Conservation (phyloP, 2,888 invertebrate genomes). For the Hirtodrosophila trivittata region DNA sequence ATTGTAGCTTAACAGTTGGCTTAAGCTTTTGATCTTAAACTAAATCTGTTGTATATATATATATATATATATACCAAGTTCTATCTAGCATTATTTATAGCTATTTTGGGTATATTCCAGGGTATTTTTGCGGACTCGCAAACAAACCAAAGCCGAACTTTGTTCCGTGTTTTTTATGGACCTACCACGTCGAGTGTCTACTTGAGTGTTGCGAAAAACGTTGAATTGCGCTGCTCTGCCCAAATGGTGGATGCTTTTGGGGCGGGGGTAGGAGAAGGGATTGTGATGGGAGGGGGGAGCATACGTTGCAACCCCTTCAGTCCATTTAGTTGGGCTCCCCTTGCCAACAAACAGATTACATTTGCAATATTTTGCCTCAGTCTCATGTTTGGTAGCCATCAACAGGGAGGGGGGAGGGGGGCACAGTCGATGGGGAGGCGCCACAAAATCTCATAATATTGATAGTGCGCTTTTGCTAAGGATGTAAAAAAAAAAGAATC, state of each 20-base stretch:
- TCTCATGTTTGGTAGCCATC: not conserved
- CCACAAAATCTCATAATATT: conserved; percentile 74
- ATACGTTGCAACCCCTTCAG: conserved; percentile 22
- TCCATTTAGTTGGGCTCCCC: conserved; percentile 4
- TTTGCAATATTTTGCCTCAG: conserved; percentile 71
- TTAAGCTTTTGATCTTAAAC: too few relatives aligned
- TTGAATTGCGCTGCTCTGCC: conserved; percentile 54
- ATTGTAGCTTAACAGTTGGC: too few relatives aligned
- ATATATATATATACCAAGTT: too few relatives aligned
- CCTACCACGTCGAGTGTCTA: conserved; percentile 53
- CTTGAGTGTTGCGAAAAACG: conserved; percentile 59
- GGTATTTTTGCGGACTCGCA: conserved; percentile 7
- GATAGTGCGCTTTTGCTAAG: conserved; percentile 56
- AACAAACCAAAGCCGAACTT: not conserved
- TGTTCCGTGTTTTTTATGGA: conserved; percentile 31
- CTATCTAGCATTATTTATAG: too few relatives aligned
- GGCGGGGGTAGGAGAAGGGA: too few relatives aligned
- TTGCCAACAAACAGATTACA: conserved; percentile 68
- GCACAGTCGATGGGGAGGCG: conserved; percentile 15
- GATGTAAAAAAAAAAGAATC: conserved; percentile 48
- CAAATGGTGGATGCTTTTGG: conserved; percentile 6
- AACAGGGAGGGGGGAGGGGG: too few relatives aligned
- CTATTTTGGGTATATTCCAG: too few relatives aligned
- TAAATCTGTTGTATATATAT: too few relatives aligned
- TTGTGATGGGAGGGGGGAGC: conserved; percentile 1